Evolutionary conservation across 2,888 invertebrate genomes (phyloP), one percentile per base, ranked within the genome.

Genomic region (Andrena fulva): DNA sequence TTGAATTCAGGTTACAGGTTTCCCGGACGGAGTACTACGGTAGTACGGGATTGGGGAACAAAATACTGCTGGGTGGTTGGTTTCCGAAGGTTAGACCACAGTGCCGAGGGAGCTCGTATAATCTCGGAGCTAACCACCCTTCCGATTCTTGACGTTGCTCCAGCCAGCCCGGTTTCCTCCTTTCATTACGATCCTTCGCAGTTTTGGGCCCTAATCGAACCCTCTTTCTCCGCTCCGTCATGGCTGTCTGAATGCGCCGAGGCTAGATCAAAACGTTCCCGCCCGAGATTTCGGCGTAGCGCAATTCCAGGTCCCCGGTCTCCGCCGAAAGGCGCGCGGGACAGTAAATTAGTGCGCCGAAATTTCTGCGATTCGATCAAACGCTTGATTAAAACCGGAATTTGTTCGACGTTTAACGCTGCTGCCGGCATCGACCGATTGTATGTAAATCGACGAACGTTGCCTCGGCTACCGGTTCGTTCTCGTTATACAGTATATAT

Each of bases 341-440:
- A 84, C 74, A 72, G 84, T 85, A 72, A 86, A 86, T 86, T 86
- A 86, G 84, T 80, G 71, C 63, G 31, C 54, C 62, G 80, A 82
- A 81, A 77, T 86, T 81, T 84, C 60, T 60, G 74, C 77, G 79
- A 86, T 86, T 80, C 73, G 83, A 84, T 86, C 82, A 82, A 80
- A 86, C 67, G 79, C 71, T 86, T 82, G 85, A 83, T 80, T 82
- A 79, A 80, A 80, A 70, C 67, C 78, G 82, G 75, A 86, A 82
- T 70, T 85, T 86, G 80, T 80, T 62, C 76, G 64, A 69, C 84
- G 84, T 84, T 86, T 79, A 77, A 72, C 81, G 72, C 27, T 48
- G 77, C 75, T 66, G 71, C 76, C 66, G 73, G 80, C 78, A 77
- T 62, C 78, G 67, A 63, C 76, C 80, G 60, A 83, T 77, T 80